Evolutionary conservation across 2,113 vertebrate species (phyloP).

Genomic region (Martes martes): DNA sequence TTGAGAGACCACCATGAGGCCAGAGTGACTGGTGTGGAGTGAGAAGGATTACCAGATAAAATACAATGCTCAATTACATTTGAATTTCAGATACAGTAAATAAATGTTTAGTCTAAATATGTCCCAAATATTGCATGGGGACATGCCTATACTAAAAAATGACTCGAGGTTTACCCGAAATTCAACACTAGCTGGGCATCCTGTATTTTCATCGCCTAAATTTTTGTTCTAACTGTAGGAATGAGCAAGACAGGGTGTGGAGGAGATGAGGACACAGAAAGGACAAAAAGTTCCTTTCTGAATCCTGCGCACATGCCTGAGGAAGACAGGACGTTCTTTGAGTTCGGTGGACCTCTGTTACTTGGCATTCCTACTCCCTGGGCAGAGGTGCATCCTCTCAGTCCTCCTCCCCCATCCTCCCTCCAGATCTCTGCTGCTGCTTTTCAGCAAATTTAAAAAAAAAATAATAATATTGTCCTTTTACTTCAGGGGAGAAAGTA

Average conservation of each 20-base stretch:
- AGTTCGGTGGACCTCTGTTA: background rate
- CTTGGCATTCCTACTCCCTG: no score
- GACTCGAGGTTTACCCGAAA: background rate
- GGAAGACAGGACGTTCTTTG: background rate
- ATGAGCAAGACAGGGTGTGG: background rate
- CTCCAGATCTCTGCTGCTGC: background rate
- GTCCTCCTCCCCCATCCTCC: background rate
- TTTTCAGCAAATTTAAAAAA: background rate
- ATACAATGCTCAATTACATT: background rate
- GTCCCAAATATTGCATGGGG: background rate
- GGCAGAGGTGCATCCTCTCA: background rate
- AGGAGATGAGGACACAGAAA: background rate
- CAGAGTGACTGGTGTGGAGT: background rate
- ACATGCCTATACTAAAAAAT: background rate
- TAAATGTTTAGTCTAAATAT: background rate
- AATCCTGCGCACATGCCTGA: no score
- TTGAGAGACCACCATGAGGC: background rate
- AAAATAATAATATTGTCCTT: background rate
- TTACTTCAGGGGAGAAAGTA: background rate
- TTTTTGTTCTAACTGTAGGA: background rate
- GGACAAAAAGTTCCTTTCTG: background rate
- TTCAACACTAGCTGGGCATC: background rate
- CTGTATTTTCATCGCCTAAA: background rate
- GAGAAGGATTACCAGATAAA: background rate
- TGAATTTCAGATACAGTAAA: background rate